Evolutionary conservation across 2,888 invertebrate species (phyloP), one percentile per base, ranked within the genome.

Genomic region (Troilus luridus): DNA sequence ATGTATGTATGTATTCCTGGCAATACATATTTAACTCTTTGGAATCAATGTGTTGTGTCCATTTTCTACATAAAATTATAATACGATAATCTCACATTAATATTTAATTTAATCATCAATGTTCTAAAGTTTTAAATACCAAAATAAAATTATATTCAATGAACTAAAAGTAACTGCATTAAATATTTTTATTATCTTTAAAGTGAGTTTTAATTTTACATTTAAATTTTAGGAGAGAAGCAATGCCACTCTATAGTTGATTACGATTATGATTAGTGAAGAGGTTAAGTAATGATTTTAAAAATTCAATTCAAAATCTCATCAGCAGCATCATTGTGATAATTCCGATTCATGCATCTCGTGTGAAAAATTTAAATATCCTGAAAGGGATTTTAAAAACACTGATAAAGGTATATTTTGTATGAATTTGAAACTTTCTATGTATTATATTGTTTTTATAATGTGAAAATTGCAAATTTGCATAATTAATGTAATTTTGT

Each of bases 261-360:
- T 64, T n/a, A 64, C 21, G 3, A 10, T 21, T n/a, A 27, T 24
- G 27, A 3, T 72, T 12, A 27, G 6, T 12, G 12, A 72, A 72
- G 27, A 27, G 67, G 14, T 27, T 72, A 14, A 27, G 21, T 81
- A 81, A 21, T 56, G 81, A 81, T 54, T 54, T 81, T 41, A 81
- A 81, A 81, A 81, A 21, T 54, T 41, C 81, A 56, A 56, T 21
- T 81, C 54, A 54, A 81, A 27, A 0, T 19, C 81, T 81, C 81
- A 81, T 81, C 81, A 81, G 81, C 41, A 77, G 41, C 81, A 72
- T 24, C 27, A 72, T 81, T 81, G 81, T 81, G 81, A 81, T 81
- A 81, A 77, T 2, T 56, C 54, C 54, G 12, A 54, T 21, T 56
- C 81, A 54, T 81, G 56, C 21, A 56, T 81, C 56, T 54, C 19